A percentile compares a stretch with the other conserved stretches of the same genome.
These are phyloP conservation scores for Megalonaias nervosa DNA, from an alignment of 1,140 invertebrate genomes.

Conservation along the genomic window DNA sequence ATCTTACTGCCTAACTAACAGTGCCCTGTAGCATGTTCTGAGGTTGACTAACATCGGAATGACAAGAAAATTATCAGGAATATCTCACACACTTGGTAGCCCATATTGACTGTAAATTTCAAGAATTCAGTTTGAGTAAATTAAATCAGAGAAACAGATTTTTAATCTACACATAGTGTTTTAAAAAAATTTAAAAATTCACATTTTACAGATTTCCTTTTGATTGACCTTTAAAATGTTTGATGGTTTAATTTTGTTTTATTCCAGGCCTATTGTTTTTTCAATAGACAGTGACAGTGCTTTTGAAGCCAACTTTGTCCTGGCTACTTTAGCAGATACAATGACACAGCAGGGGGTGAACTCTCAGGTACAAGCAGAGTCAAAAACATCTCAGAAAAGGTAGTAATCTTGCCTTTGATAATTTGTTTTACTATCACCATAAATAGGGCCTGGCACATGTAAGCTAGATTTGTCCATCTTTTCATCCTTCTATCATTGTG, in stretches of 20 bases:
- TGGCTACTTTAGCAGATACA: conserved; percentile 80
- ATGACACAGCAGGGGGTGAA: conserved; percentile 27
- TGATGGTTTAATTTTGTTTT: conserved; percentile 20
- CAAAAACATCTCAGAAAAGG: not conserved
- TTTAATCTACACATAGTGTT: not conserved
- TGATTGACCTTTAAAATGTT: conserved; percentile 4
- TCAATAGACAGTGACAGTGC: conserved; percentile 77
- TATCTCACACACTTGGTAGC: too few species aligned
- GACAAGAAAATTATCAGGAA: too few species aligned
- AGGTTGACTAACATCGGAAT: too few species aligned
- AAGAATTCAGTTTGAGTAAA: not conserved
- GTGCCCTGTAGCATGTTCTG: too few species aligned
- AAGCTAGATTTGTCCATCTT: not conserved
- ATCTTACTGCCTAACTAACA: too few species aligned
- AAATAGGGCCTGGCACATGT: too few species aligned
- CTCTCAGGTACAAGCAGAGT: conserved; percentile 6
- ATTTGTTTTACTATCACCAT: too few species aligned
- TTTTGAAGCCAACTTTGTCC: conserved; percentile 84
- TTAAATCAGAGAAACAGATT: not conserved
- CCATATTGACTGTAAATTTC: too few species aligned
- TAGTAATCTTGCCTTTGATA: not conserved
- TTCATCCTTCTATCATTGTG: not conserved
- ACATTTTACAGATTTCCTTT: too few species aligned
- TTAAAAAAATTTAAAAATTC: too few species aligned
- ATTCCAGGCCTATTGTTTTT: conserved; percentile 73